phyloP scores from a whole-genome alignment of 1,140 invertebrate species.

The Pseudomyrmex sp. region DNA sequence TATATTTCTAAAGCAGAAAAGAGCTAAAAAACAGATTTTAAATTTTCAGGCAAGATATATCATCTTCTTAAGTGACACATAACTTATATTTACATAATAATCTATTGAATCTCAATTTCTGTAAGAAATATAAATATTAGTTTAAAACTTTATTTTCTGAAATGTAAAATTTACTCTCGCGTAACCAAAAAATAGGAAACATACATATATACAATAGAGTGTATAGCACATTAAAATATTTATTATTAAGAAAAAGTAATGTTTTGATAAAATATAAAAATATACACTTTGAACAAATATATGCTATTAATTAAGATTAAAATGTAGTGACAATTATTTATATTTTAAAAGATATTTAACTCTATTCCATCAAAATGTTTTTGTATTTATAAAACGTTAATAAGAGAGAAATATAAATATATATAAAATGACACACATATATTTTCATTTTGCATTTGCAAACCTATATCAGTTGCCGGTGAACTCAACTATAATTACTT shows the following conservation, averaged over 20 bases:
- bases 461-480: not conserved
- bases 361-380: not conserved
- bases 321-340: too few relatives aligned
- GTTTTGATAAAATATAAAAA: not conserved
- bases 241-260: not conserved
- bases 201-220: too few relatives aligned
- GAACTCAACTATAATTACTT: not conserved
- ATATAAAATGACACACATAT: not conserved
- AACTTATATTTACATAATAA: constrained; percentile 1
- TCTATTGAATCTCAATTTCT: not conserved
- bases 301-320: constrained; percentile 9
- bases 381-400: not conserved
- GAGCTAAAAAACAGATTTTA: not conserved
- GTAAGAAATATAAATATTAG: too few relatives aligned
- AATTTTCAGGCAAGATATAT: not conserved
- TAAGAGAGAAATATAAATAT: not conserved
- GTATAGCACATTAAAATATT: not conserved
- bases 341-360: not conserved
- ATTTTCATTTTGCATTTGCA: not conserved
- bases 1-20: too few relatives aligned
- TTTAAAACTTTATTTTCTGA: not conserved
- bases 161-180: not conserved
- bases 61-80: not conserved
- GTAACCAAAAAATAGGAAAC: not conserved
- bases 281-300: not conserved